A percentile compares a stretch with the other conserved stretches of the same genome.
Evolutionary conservation across 2,888 invertebrate species (phyloP).

Genomic region (Leptopterna dolabrata): DNA sequence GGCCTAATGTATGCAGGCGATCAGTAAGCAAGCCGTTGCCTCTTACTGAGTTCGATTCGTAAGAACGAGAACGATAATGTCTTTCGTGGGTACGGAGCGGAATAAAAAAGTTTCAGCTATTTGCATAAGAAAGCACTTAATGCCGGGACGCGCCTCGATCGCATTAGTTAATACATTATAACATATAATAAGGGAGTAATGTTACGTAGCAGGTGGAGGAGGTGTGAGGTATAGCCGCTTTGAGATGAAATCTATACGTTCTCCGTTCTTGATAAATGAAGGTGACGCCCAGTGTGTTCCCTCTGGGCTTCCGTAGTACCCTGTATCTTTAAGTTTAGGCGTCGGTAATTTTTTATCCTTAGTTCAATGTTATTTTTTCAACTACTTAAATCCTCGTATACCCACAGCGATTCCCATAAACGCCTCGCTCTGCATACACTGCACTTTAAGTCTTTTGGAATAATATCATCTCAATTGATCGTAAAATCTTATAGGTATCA

Average conservation of each 20-base stretch:
- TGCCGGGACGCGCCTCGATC: neutral
- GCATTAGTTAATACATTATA: conserved; percentile 29
- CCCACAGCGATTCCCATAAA: neutral
- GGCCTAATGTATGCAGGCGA: conserved; percentile 17
- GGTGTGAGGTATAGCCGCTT: conserved; percentile 12
- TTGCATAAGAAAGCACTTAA: conserved; percentile 18
- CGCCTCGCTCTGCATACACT: neutral
- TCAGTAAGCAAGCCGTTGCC: conserved; percentile 7
- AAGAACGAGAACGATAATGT: conserved; percentile 17
- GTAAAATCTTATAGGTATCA: no score
- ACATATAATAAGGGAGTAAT: conserved; percentile 24
- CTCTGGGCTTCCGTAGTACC: conserved; percentile 18
- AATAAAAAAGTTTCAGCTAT: neutral
- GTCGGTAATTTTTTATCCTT: neutral
- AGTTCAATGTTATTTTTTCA: neutral
- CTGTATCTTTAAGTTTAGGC: neutral
- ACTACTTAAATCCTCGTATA: neutral
- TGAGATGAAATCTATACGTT: conserved; percentile 22
- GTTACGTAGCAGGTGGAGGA: conserved; percentile 11
- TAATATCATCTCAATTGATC: no score
- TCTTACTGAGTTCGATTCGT: neutral
- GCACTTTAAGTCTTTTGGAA: no score
- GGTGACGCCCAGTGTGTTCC: neutral
- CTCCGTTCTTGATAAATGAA: neutral
- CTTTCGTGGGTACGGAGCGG: neutral